Base-by-base conservation (phyloP, 2,797 vertebrate genomes). In the Pogonophryne albipinna region DNA sequence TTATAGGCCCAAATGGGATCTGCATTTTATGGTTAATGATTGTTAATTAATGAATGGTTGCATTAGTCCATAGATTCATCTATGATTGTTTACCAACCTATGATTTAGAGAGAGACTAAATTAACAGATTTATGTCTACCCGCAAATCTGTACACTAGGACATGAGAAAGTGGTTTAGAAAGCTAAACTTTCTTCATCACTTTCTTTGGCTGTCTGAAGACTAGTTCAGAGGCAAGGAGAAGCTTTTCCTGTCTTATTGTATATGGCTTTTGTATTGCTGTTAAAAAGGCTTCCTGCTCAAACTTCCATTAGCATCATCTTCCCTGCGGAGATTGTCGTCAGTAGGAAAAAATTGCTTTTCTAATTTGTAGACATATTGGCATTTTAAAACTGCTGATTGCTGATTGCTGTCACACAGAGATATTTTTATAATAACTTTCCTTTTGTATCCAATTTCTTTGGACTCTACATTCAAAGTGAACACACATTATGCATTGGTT, bases 321-420 rank as follows among this genome's bases (percentile, higher is more conserved):
- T 89, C 77, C 87, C 89, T 77, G 85, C 75, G 70, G 87, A 87
- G 87, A 75, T 4, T 74, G 57, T 83, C 68, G 34, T 84, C 85
- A 85, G 82, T 64, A 53, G 78, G 73, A 89, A 80, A 80, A 87
- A 87, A 87, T 78, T 58, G 74, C 80, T 82, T 76, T 44, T 76
- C 47, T 81, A 79, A 87, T 84, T 81, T 85, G 81, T 71, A 81
- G 75, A 83, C 74, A 83, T 88, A 81, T 85, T 84, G 58, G 53
- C 63, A 86, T 91, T 90, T 89, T 85, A 59, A 85, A 80, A 82
- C 74, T 74, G 72, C 63, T 87, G 76, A 85, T 85, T 90, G 76
- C 82, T 89, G 85, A 91, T 91, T 88, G 84, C 78, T 84, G 80
- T 90, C 87, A 90, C 62, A 70, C 86, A 84, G 85, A 77, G 89